A percentile compares a stretch with the other conserved stretches of the same genome.
Conservation (phyloP, 2,113 vertebrate genomes). For the Mobula hypostoma region DNA sequence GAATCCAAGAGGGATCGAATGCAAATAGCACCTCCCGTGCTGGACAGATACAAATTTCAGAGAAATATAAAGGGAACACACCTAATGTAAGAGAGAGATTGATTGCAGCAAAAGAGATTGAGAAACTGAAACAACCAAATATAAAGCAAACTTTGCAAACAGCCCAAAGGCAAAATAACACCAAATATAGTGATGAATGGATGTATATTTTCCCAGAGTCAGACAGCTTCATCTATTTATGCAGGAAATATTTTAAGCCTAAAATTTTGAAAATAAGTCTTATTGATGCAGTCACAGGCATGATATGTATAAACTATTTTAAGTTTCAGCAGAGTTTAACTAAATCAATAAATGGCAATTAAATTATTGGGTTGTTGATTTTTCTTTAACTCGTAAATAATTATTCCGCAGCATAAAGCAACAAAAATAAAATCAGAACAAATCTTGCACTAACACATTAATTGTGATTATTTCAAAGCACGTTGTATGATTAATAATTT, state of each 20-base stretch:
- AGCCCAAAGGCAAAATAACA: background rate
- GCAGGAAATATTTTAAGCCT: background rate
- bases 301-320: background rate
- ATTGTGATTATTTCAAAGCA: background rate
- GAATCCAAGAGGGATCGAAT: background rate
- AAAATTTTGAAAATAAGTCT: background rate
- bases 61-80: background rate
- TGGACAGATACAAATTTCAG: background rate
- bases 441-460: background rate
- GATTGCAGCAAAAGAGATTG: background rate
- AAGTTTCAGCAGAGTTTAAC: background rate
- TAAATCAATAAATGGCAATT: conserved; percentile 21
- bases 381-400: background rate
- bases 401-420: background rate
- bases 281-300: background rate
- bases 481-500: background rate
- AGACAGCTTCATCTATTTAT: background rate
- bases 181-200: background rate
- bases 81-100: background rate
- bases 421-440: background rate
- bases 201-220: background rate
- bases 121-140: background rate
- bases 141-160: background rate
- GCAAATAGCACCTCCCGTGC: background rate
- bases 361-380: background rate